phyloP scores from a whole-genome alignment of 2,888 invertebrate species.

The Epinotia nisella region DNA sequence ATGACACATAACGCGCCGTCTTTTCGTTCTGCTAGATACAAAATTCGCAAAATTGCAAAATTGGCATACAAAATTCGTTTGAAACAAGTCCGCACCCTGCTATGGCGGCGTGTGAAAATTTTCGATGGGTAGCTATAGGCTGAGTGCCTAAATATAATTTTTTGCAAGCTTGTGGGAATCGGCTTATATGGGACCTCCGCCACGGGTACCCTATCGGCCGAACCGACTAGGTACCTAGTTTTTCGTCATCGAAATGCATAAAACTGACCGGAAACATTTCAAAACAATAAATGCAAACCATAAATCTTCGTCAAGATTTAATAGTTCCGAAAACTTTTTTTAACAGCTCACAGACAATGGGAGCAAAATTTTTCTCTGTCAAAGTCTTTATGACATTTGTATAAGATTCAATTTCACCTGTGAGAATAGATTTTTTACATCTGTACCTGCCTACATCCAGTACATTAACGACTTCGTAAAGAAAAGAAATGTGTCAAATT shows the following conservation, averaged over 20 bases:
- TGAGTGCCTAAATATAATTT: too few species aligned
- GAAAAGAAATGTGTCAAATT: conserved; percentile 53
- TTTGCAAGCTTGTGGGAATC: too few species aligned
- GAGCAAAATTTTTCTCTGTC: not conserved
- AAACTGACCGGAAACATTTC: conserved; percentile 25
- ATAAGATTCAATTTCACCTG: conserved; percentile 4
- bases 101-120: too few species aligned
- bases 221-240: too few species aligned
- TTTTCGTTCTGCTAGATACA: too few species aligned
- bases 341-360: not conserved
- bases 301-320: conserved; percentile 24
- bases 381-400: not conserved
- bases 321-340: conserved; percentile 4
- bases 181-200: too few species aligned
- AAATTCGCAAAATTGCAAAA: too few species aligned
- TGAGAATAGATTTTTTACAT: not conserved
- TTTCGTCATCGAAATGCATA: not conserved
- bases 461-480: conserved; percentile 36
- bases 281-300: conserved; percentile 27
- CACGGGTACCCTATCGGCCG: too few species aligned
- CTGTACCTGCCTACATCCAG: conserved; percentile 9
- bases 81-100: too few species aligned
- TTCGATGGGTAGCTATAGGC: too few species aligned
- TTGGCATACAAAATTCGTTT: too few species aligned
- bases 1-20: too few species aligned